Base-by-base conservation (phyloP, 2,888 invertebrate genomes). In the Quadriops clusia region DNA sequence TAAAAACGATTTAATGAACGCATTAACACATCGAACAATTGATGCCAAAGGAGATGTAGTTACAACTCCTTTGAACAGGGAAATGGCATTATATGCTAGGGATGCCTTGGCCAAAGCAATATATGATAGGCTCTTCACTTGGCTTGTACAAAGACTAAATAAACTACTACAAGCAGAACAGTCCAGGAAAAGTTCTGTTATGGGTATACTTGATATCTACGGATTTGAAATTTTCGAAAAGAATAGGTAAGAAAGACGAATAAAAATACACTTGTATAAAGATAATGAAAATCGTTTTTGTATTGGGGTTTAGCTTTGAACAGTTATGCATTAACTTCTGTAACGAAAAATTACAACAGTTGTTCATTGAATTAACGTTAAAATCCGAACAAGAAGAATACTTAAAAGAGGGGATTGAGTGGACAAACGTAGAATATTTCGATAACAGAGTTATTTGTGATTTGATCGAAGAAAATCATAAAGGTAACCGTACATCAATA, bases 241-340 rank as follows among this genome's bases (percentile, higher is more conserved):
- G 44, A 93, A 93, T 54, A 83, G 83, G 79, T 82, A 49, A 52
- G 53, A n/a, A n/a, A n/a, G n/a, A n/a, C n/a, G n/a, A 17, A 10
- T 18, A 10, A 5, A 23, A 5, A 10, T 26, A 14, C 12, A 7
- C 8, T 26, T 21, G 9, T 21, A 28, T 10, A 12, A 10, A 22
- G 11, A 9, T 7, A 29, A 22, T 29, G 29, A 9, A 11, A 5
- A 5, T 28, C 6, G 11, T 8, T 28, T 21, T 28, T 28, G 21
- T 23, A 23, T 23, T 24, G 17, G 7, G 14, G 11, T 57, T 35
- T 51, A 82, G 82, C 51, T 84, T 84, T 57, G 83, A 84, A 58
- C 91, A 93, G 61, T 84, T 93, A 57, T 91, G 91, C 64, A 93
- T 93, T 39, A 93, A 93, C 64, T 91, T 84, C 65, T 93, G 91